Base-by-base conservation (phyloP, 2,113 vertebrate genomes). In the Trachemys scripta region DNA sequence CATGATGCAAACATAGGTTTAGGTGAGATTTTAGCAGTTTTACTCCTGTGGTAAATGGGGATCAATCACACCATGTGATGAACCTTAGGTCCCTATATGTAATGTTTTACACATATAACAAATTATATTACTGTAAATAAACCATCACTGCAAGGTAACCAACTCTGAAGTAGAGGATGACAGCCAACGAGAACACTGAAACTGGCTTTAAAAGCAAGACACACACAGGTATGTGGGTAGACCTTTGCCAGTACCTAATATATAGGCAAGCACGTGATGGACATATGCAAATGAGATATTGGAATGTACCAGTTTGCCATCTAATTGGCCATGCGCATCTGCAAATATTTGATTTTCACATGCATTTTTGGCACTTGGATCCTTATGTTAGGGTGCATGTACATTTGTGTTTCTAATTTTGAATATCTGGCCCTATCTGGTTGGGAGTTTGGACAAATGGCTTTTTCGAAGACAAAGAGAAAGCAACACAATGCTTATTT, bases 401-500 rank as follows among this genome's bases (percentile, higher is more conserved):
- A 38, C 42, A 45, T 76, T 76, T 76, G 42, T 45, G 22, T 76
- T 76, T 76, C 42, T 45, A 45, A 14, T 45, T 76, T 76, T 45
- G 38, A 76, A 10, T 42, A 45, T 22, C 38, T 75, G 11, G 20
- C 38, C 22, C n/a, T 76, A 76, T 22, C 38, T 76, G 38, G 50
- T 9, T 50, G 22, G 7, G 6, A 90, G 51, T 20, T 20, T 53
- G 51, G 51, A 82, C 94, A 93, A 89, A 5, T 1, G 0, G 20
- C 87, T 88, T 91, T 6, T 87, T 1, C 2, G 27, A 59, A 78
- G 10, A 13, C 11, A 92, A 89, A 65, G 29, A 72, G 69, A 1
- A 90, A 25, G 3, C 8, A 6, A 62, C 78, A 1, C 54, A n/a
- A 9, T 2, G 0, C 0, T 57, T 75, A 83, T 87, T 57, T 35